Conservation (phyloP, 2,797 vertebrate species). For the Scleropages formosus region DNA sequence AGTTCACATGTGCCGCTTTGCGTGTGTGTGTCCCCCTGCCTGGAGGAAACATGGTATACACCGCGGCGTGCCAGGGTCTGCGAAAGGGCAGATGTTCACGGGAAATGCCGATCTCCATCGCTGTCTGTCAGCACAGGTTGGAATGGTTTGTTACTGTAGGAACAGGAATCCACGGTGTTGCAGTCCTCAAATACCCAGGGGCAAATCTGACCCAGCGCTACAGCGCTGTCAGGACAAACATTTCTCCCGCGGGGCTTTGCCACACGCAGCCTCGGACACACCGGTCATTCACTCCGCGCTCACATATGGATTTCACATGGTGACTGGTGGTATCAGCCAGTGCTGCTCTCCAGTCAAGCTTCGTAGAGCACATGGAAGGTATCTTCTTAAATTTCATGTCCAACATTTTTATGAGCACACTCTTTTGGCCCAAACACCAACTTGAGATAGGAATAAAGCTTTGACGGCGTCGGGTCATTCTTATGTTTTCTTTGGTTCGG, state of each 20-base stretch:
- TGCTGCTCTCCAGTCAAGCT: not conserved
- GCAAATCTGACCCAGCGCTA: not conserved
- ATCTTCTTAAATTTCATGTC: not conserved
- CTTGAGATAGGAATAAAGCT: too few relatives aligned
- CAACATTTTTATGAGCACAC: not conserved
- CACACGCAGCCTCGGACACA: not conserved
- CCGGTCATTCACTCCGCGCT: not conserved
- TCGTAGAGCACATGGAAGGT: not conserved
- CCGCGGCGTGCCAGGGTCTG: constrained; percentile 31
- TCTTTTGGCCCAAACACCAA: not conserved
- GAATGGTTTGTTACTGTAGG: constrained; percentile 50
- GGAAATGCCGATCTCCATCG: not conserved
- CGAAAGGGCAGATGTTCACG: constrained; percentile 18
- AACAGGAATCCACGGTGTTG: constrained; percentile 36
- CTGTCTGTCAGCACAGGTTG: constrained; percentile 38
- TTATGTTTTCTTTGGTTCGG: not conserved
- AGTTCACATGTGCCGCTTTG: constrained; percentile 31
- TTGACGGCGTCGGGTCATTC: too few relatives aligned
- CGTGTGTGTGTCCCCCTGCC: constrained; percentile 28
- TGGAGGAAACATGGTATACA: constrained; percentile 44
- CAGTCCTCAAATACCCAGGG: not conserved
- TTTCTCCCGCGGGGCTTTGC: not conserved
- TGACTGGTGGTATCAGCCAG: too few relatives aligned
- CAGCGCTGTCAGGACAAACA: not conserved
- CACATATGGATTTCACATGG: not conserved